Evolutionary conservation across 2,888 invertebrate species (phyloP).

Genomic region (Dinocampus coccinellae): DNA sequence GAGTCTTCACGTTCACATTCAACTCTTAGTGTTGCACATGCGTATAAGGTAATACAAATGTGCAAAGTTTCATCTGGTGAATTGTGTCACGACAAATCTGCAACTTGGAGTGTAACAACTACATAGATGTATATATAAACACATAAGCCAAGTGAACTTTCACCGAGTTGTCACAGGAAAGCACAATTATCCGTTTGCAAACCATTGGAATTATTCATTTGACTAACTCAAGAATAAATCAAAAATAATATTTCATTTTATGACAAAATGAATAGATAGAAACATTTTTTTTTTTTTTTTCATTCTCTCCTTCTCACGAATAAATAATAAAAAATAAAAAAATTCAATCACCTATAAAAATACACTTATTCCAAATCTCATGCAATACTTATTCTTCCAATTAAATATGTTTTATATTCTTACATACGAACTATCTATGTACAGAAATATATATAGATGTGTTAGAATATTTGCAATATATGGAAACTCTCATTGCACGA

Average conservation of each 20-base stretch:
- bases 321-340: too few relatives aligned
- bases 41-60: slow-evolving; percentile 35
- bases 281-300: too few relatives aligned
- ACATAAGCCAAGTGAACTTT: slow-evolving; percentile 28
- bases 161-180: slow-evolving; percentile 3
- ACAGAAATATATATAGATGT: not conserved
- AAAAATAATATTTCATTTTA: not conserved
- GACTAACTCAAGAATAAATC: not conserved
- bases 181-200: slow-evolving; percentile 9
- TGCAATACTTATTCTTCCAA: not conserved
- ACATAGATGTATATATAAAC: not conserved
- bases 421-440: not conserved
- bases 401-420: not conserved
- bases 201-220: not conserved
- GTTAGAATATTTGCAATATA: not conserved
- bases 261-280: too few relatives aligned
- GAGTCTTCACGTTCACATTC: slow-evolving; percentile 15
- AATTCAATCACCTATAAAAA: not conserved
- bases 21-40: not conserved
- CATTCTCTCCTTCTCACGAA: too few relatives aligned
- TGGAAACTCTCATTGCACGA: not conserved
- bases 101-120: slow-evolving; percentile 34
- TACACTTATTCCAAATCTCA: not conserved
- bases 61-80: slow-evolving; percentile 39
- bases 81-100: slow-evolving; percentile 41